Evolutionary conservation across 2,888 invertebrate genomes (phyloP), one percentile per base, ranked within the genome.

Genomic region (Agapostemon virescens): DNA sequence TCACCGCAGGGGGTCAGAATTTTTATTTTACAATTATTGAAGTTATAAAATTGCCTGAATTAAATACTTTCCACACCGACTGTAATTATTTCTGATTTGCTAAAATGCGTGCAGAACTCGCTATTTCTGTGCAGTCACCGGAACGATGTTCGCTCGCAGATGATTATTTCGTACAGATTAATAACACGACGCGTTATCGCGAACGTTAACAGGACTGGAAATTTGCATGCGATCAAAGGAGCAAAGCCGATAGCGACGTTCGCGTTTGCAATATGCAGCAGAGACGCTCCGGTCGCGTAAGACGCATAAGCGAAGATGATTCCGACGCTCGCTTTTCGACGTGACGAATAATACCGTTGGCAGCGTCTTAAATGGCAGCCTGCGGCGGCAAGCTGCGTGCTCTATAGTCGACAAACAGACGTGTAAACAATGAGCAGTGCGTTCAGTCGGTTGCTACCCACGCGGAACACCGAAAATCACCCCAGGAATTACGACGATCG

Each of bases 201-300:
- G n/a, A 63, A 33, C 49, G 76, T 49, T 79, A 76, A 40, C 40
- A 40, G 11, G 63, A 38, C 38, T 23, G 5, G 64, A 64, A 64
- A 38, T 64, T 36, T 64, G 38, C 64, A 38, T 23, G 64, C 23
- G 23, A 38, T 64, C 64, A 38, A 38, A 38, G 36, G 38, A 36
- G n/a, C 15, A 38, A 33, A 36, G 55, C 23, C 23, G 64, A 64
- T n/a, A 64, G 38, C 38, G 23, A 38, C 38, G 23, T 38, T 36
- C 36, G 7, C 33, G 64, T 38, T 11, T 63, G 33, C 33, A 64
- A 64, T 64, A 55, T 38, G 20, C 64, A 23, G 38, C 6, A 64
- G 64, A 55, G 55, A 55, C 26, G 26, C 38, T 17, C 36, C 33
- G 30, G 33, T 7, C 64, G 23, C 38, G 64, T 23, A 64, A 36